These are phyloP conservation scores for Colletes collaris DNA, from an alignment of 2,888 invertebrate genomes.

Conservation along the genomic window DNA sequence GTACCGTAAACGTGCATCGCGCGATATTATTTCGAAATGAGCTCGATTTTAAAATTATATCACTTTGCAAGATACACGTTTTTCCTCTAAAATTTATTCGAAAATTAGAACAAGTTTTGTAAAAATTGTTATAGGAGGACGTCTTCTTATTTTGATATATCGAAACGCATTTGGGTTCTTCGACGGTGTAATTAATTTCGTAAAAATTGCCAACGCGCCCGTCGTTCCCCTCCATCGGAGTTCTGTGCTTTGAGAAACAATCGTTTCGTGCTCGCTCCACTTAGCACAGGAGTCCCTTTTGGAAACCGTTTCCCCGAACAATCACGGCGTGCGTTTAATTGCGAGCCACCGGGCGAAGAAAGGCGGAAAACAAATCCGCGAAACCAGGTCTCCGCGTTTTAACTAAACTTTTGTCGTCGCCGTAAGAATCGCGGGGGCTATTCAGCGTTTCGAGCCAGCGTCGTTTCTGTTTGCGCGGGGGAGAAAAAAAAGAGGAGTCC, in stretches of 20 bases:
- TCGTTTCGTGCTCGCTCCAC: conserved; percentile 10
- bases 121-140: too few species aligned
- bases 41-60: too few species aligned
- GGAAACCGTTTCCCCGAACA: conserved; percentile 32
- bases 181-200: too few species aligned
- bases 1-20: background rate
- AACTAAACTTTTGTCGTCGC: conserved; percentile 54
- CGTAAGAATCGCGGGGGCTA: conserved; percentile 40
- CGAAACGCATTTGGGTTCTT: too few species aligned
- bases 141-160: too few species aligned
- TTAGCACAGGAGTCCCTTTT: conserved; percentile 6
- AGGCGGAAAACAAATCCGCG: conserved; percentile 23
- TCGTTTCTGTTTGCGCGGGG: background rate
- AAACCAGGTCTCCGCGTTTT: conserved; percentile 30
- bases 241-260: conserved; percentile 6
- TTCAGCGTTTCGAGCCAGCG: conserved; percentile 24
- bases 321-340: conserved; percentile 38
- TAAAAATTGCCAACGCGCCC: too few species aligned
- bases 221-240: background rate
- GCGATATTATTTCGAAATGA: too few species aligned
- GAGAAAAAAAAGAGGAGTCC: background rate
- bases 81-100: too few species aligned
- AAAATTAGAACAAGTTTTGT: too few species aligned
- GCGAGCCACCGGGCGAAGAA: conserved; percentile 9
- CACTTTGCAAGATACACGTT: too few species aligned